Conservation (phyloP, 1,140 invertebrate species). For the Rhagoletis zephyria region DNA sequence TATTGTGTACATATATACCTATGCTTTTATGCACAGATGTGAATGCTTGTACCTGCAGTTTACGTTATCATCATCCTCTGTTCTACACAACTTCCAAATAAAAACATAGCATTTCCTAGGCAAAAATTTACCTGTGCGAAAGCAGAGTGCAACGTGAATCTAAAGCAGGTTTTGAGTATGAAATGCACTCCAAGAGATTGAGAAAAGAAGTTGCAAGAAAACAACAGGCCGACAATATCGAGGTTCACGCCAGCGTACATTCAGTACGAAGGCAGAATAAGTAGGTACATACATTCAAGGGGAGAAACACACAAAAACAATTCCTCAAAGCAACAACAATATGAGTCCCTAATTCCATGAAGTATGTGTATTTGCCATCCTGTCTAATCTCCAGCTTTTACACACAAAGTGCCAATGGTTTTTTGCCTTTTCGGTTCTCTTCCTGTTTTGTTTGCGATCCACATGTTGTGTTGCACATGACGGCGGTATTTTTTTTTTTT, state of each 20-base stretch:
- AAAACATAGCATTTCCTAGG: no score
- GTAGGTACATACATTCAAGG: background rate
- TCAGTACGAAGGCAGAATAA: background rate
- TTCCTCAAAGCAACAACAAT: background rate
- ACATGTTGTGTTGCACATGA: constrained; percentile 9
- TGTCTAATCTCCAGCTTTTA: background rate
- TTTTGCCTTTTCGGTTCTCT: background rate
- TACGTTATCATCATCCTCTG: no score
- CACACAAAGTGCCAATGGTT: background rate
- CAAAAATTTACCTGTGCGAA: constrained; percentile 9
- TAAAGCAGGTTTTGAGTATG: constrained; percentile 6
- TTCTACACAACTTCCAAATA: no score
- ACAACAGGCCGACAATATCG: background rate
- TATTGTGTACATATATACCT: background rate
- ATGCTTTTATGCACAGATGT: background rate
- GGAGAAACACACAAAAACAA: background rate
- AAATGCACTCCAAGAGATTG: constrained; percentile 19
- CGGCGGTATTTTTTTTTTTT: background rate
- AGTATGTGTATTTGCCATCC: background rate
- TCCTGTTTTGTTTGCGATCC: background rate
- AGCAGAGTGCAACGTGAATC: background rate
- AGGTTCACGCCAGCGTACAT: background rate
- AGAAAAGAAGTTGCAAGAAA: constrained; percentile 18
- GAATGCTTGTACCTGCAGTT: background rate
- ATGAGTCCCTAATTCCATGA: constrained; percentile 25